Conservation (phyloP, 1,140 invertebrate species). For the Drosophila pallidifrons region DNA sequence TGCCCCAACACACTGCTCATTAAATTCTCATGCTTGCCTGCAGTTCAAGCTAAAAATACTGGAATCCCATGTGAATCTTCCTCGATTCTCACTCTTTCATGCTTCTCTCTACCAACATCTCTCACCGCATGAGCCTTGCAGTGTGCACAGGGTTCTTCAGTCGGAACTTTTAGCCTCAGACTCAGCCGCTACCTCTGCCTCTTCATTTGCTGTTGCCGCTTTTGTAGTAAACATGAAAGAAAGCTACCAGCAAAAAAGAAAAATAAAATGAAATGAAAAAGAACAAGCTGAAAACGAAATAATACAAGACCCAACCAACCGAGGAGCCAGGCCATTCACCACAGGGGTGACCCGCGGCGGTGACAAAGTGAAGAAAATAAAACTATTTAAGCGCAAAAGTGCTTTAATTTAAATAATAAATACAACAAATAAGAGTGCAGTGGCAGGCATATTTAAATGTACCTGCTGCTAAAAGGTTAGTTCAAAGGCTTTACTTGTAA, state of each 20-base stretch:
- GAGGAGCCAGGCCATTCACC: slow-evolving; percentile 22
- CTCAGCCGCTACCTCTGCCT: not conserved
- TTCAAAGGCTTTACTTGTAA: no score
- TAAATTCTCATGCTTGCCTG: slow-evolving; percentile 55
- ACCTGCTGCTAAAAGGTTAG: not conserved
- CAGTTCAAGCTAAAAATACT: slow-evolving; percentile 23
- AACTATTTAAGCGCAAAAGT: slow-evolving; percentile 47
- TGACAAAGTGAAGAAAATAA: slow-evolving; percentile 40
- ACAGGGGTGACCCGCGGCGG: slow-evolving; percentile 12
- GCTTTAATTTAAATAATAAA: slow-evolving; percentile 32
- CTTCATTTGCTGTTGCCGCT: slow-evolving; percentile 45
- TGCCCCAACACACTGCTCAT: slow-evolving; percentile 34
- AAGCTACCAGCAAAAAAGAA: slow-evolving; percentile 16
- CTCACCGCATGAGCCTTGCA: slow-evolving; percentile 1
- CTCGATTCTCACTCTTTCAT: not conserved
- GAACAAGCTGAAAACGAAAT: slow-evolving; percentile 3
- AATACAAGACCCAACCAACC: slow-evolving; percentile 17
- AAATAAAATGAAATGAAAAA: slow-evolving; percentile 4
- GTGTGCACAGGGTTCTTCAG: slow-evolving; percentile 33
- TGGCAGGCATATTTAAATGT: not conserved
- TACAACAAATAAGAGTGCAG: not conserved
- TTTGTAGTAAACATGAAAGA: slow-evolving; percentile 54
- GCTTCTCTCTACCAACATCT: not conserved
- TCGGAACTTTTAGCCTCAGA: slow-evolving; percentile 5
- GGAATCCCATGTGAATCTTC: slow-evolving; percentile 13